Conservation (phyloP, 2,113 vertebrate genomes). For the Takifugu flavidus region DNA sequence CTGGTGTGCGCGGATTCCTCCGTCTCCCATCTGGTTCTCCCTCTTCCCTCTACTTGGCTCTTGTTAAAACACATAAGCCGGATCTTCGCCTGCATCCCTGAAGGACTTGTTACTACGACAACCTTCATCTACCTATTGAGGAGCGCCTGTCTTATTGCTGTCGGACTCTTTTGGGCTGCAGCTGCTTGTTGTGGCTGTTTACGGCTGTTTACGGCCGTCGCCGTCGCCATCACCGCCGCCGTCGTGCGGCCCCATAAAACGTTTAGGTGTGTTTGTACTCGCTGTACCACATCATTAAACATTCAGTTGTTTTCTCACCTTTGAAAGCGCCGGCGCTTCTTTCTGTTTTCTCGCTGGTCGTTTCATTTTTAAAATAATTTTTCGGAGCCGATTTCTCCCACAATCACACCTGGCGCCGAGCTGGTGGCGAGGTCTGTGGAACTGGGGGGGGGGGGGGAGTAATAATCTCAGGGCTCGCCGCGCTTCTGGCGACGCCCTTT, state of each 20-base stretch:
- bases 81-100: slow-evolving; percentile 41
- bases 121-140: slow-evolving; percentile 55
- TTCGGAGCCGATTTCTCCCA: neutral
- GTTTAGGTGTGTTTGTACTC: slow-evolving; percentile 53
- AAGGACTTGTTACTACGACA: slow-evolving; percentile 51
- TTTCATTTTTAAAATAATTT: slow-evolving; percentile 4
- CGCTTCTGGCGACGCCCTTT: no score
- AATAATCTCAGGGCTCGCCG: no score
- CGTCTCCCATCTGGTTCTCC: slow-evolving; percentile 10
- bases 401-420: neutral
- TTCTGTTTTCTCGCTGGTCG: neutral
- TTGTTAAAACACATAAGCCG: slow-evolving; percentile 45
- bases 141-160: slow-evolving; percentile 38
- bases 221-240: slow-evolving; percentile 1
- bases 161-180: slow-evolving; percentile 28
- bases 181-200: slow-evolving; percentile 51
- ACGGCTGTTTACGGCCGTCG: slow-evolving; percentile 16
- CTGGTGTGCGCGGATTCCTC: slow-evolving; percentile 10
- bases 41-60: slow-evolving; percentile 10
- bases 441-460: no score
- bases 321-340: slow-evolving; percentile 13
- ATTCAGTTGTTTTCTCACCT: slow-evolving; percentile 58
- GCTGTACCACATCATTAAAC: slow-evolving; percentile 54
- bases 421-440: no score
- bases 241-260: slow-evolving; percentile 52